Base-by-base conservation (phyloP, 35 echinoderm and acorn worm species). In the Apostichopus californicus region DNA sequence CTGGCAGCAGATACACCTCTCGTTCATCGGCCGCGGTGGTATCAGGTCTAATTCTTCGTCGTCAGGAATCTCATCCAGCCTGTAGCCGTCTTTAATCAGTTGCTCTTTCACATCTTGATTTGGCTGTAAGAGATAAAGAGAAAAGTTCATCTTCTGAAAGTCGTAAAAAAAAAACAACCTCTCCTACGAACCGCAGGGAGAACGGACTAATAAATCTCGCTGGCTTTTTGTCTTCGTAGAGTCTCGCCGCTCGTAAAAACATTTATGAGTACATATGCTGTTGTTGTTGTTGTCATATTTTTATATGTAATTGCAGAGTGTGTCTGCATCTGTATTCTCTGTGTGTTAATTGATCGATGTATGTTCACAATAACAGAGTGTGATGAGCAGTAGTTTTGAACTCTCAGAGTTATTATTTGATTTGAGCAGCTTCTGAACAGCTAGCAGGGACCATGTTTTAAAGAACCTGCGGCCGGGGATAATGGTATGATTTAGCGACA, bases 11-110 rank as follows among this genome's bases (percentile, higher is more conserved):
- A 96, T 90, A 77, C 97, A 99, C 56, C 97, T 87, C 82, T 99
- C 97, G 75, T 92, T 93, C 89, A 96, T 94, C 12, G 97, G 95
- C 72, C 95, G 77, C 8, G 97, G 97, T 55, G 97, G 97, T 77
- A 99, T 99, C 17, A 99, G 81, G 55, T 99, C 97, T 63, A 99
- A 78, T 72, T 99, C 97, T 77, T 96, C 97, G 64, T 99, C 97
- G 86, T 99, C 97, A 0, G 97, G 97, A 34, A 99, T 91, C 73
- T 99, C 97, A 86, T 99, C 97, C 77, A 99, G 86, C 54, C 95
- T 86, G 93, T 95, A 99, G 15, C 97, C 97, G 68, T 99, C 97
- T 91, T 99, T 99, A n/a, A 99, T 83, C 28, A 99, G 86, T 86
- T 99, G 97, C 56, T 99, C 95, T 78, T 93, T 92, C 77, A 99